phyloP scores from a whole-genome alignment of 2,888 invertebrate genomes.

The Molorchus minor region DNA sequence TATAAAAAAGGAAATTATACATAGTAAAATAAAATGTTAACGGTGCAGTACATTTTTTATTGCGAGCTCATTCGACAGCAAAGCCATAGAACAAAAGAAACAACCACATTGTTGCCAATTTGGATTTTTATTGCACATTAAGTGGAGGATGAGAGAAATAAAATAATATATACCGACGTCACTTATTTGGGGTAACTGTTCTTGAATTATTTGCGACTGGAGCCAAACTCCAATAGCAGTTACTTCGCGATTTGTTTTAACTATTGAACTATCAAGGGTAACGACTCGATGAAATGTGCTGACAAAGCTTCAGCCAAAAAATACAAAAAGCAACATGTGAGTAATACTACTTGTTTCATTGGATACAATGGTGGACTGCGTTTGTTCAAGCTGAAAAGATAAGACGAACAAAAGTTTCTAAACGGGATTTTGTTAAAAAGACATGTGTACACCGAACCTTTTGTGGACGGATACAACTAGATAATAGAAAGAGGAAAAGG shows the following conservation, averaged over 20 bases:
- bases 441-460: neutral
- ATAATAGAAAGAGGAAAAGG: neutral
- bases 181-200: no score
- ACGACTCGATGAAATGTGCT: no score
- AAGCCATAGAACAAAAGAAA: no score
- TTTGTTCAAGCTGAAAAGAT: slow-evolving; percentile 9
- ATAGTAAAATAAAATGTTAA: slow-evolving; percentile 24
- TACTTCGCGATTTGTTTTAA: no score
- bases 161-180: no score
- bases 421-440: slow-evolving; percentile 9
- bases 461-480: slow-evolving; percentile 2
- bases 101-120: no score
- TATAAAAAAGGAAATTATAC: slow-evolving; percentile 19
- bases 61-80: no score
- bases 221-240: no score
- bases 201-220: no score
- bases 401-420: slow-evolving; percentile 13
- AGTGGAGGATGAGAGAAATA: no score
- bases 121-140: no score
- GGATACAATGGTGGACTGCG: slow-evolving; percentile 1
- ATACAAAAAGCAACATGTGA: slow-evolving; percentile 5
- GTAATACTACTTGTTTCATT: slow-evolving; percentile 15
- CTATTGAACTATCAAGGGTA: no score
- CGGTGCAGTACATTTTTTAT: slow-evolving; percentile 21
- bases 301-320: neutral